Percentiles rank a stretch among this genome's conserved stretches.
phyloP scores from a whole-genome alignment of 2,113 vertebrate genomes.

The Sinocyclocheilus anophthalmus region DNA sequence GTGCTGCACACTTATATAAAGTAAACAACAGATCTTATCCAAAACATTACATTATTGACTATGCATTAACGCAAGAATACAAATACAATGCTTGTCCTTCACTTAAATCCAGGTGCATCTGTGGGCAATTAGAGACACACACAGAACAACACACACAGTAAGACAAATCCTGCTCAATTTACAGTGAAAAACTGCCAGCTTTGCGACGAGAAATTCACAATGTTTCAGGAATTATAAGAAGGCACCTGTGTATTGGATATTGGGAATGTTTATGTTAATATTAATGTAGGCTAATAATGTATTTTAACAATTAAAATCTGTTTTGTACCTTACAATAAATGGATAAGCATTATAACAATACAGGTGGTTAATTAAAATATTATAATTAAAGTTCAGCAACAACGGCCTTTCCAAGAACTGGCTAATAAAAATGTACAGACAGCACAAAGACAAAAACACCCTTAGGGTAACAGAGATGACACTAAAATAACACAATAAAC shows the following conservation, averaged over 20 bases:
- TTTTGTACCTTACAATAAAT: neutral
- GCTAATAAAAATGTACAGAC: neutral
- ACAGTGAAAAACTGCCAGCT: neutral
- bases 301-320: neutral
- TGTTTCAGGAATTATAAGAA: neutral
- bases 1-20: neutral
- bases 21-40: neutral
- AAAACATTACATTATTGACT: neutral
- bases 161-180: neutral
- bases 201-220: neutral
- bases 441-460: neutral
- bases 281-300: neutral
- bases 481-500: neutral
- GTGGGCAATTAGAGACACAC: neutral
- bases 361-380: neutral
- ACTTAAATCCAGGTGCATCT: neutral
- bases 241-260: neutral
- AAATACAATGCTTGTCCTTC: neutral
- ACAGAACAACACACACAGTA: neutral
- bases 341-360: neutral
- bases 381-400: neutral
- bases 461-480: neutral
- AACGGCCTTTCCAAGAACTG: neutral
- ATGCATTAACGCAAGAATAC: neutral
- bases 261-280: neutral